Evolutionary conservation across 2,797 vertebrate genomes (phyloP), one percentile per base, ranked within the genome.

Genomic region (Sylvia borin): DNA sequence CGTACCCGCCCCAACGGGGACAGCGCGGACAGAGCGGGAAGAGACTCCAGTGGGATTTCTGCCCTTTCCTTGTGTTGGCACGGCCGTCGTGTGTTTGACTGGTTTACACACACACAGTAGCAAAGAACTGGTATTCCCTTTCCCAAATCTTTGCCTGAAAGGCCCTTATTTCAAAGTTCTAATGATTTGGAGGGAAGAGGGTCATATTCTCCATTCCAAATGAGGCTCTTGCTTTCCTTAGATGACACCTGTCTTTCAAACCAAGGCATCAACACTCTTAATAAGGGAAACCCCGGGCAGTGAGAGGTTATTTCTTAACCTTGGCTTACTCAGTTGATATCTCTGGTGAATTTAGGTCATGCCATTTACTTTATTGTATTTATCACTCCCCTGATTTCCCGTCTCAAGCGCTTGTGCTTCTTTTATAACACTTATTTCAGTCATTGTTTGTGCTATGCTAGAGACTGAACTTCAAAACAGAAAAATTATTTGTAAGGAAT

Each of bases 21-120:
- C 25, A 32, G 50, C 4, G 29, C 50, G 5, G 0, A 0, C 3
- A 9, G 67, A 15, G 50, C 36, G 12, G 36, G 48, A 11, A 26
- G 50, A 42, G 36, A 11, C 16, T 24, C 3, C 16, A 0, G 2
- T 8, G 67, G 36, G 29, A 40, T 18, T 10, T 18, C 67, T 11
- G 50, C 16, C 26, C 32, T 20, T 40, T 40, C 14, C 13, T 40
- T 40, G 40, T 40, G 40, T 40, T 14, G 13, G 40, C 40, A 36
- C 36, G 36, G 36, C 36, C 36, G 36, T 36, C 36, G 36, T 36
- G 36, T 36, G 36, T 10, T 36, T 36, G 36, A 36, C 40, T 40
- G 40, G 13, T 14, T 40, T 40, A 40, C 2, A 24, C 29, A 70
- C 29, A 53, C 38, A 42, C 31, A 10, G 36, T 2, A 6, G 24